Conservation (phyloP, 2,113 vertebrate species). For the Forbesichthys papilliferus region DNA sequence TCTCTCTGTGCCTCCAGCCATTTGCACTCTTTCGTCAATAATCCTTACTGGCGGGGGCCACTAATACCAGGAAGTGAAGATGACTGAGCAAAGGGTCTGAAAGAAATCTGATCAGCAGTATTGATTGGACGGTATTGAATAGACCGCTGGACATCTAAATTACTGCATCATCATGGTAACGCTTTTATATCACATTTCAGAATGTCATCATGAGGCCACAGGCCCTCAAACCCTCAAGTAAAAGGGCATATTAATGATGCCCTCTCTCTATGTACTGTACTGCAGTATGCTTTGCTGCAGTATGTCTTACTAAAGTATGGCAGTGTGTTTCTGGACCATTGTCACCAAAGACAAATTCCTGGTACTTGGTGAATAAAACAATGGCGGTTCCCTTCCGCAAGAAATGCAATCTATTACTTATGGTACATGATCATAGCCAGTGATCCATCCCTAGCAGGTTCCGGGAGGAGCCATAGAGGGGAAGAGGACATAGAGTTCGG, state of each 20-base stretch:
- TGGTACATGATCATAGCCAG: too few species aligned
- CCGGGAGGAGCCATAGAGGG: too few species aligned
- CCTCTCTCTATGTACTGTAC: neutral
- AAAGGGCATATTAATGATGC: neutral
- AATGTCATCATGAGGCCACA: constrained; percentile 2
- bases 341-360: too few species aligned
- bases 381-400: too few species aligned
- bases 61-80: constrained; percentile 42
- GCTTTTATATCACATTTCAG: constrained; percentile 36
- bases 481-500: too few species aligned
- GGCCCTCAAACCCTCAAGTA: constrained; percentile 6
- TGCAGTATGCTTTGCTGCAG: too few species aligned
- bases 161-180: constrained; percentile 40
- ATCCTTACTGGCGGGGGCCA: constrained; percentile 24
- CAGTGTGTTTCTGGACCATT: too few species aligned
- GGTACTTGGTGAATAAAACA: too few species aligned
- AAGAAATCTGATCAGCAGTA: constrained; percentile 60
- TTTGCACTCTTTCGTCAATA: constrained; percentile 52
- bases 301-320: too few species aligned
- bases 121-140: constrained; percentile 50
- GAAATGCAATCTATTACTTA: too few species aligned
- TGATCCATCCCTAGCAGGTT: too few species aligned
- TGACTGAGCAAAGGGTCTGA: constrained; percentile 31
- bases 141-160: constrained; percentile 48
- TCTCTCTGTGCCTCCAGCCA: constrained; percentile 24